phyloP scores from a whole-genome alignment of 2,888 invertebrate species.

The Disparrhopalites patrizii region DNA sequence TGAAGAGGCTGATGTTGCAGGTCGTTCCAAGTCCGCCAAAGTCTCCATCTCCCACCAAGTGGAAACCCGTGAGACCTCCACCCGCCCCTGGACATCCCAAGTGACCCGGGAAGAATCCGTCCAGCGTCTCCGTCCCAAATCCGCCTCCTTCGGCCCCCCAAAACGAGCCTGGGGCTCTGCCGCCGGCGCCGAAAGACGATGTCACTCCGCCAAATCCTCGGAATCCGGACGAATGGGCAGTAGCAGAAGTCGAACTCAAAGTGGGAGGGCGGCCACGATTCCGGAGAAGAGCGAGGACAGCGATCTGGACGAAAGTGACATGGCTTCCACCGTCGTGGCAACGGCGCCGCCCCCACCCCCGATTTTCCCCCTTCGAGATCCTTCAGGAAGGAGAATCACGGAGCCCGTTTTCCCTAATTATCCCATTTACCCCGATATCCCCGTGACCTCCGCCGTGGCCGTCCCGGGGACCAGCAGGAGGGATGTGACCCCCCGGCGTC shows the following conservation, averaged over 20 bases:
- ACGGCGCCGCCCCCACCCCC: not conserved
- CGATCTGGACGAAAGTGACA: slow-evolving; percentile 28
- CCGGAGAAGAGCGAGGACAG: slow-evolving; percentile 24
- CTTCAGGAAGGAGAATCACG: slow-evolving; percentile 7
- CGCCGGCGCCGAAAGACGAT: slow-evolving; percentile 34
- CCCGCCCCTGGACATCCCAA: slow-evolving; percentile 43
- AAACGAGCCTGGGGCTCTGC: slow-evolving; percentile 43
- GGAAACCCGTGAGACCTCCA: slow-evolving; percentile 34
- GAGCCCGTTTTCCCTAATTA: slow-evolving; percentile 46
- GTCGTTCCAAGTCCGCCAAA: slow-evolving; percentile 43
- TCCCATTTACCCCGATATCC: slow-evolving; percentile 45
- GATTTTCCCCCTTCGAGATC: not conserved
- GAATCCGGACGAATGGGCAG: not conserved
- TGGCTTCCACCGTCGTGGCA: slow-evolving; percentile 23
- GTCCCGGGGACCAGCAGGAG: slow-evolving; percentile 6
- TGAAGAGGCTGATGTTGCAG: slow-evolving; percentile 28
- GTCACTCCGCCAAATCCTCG: slow-evolving; percentile 42
- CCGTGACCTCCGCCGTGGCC: slow-evolving; percentile 10
- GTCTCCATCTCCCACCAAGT: slow-evolving; percentile 44
- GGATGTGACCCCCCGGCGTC: slow-evolving; percentile 48
- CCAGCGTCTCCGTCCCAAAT: slow-evolving; percentile 41
- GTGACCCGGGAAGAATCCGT: slow-evolving; percentile 40
- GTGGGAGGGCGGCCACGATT: slow-evolving; percentile 1
- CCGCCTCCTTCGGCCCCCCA: slow-evolving; percentile 42
- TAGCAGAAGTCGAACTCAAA: not conserved